These are phyloP conservation scores for Morpho achilles DNA, from an alignment of 2,888 invertebrate species.

Conservation along the genomic window DNA sequence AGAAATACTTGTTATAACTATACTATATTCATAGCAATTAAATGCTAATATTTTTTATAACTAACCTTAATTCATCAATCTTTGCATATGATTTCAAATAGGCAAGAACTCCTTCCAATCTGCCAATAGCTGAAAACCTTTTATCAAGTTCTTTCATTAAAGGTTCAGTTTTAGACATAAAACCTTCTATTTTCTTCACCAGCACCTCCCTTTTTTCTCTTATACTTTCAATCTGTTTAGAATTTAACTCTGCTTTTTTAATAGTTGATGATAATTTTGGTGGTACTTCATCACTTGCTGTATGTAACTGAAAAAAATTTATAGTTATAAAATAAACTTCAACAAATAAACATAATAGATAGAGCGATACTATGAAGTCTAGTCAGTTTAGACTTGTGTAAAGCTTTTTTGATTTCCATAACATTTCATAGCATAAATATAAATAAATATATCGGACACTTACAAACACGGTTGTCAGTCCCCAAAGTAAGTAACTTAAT, in stretches of 20 bases:
- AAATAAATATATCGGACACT: no score
- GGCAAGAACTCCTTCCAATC: constrained; percentile 78
- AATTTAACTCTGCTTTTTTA: constrained; percentile 79
- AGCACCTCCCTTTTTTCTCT: constrained; percentile 67
- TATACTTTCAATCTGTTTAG: constrained; percentile 67
- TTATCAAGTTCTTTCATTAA: constrained; percentile 65
- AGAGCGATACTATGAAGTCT: no score
- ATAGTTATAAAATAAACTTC: no score
- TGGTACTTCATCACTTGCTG: constrained; percentile 81
- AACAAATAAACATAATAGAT: no score
- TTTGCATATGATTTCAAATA: constrained; percentile 85
- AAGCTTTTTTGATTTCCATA: no score
- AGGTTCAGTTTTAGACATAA: constrained; percentile 58
- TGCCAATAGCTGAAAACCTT: constrained; percentile 64
- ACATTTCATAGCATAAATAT: no score
- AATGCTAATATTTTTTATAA: background rate
- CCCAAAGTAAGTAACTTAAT: no score
- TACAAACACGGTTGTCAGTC: no score
- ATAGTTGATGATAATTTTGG: constrained; percentile 82
- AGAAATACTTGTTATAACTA: no score
- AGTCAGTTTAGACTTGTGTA: no score
- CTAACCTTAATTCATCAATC: constrained; percentile 85
- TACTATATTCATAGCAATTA: no score
- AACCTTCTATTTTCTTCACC: constrained; percentile 53
- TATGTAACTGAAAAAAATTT: constrained; percentile 73